Evolutionary conservation across 2,888 invertebrate species (phyloP).

Genomic region (Liposcelis brunnea): DNA sequence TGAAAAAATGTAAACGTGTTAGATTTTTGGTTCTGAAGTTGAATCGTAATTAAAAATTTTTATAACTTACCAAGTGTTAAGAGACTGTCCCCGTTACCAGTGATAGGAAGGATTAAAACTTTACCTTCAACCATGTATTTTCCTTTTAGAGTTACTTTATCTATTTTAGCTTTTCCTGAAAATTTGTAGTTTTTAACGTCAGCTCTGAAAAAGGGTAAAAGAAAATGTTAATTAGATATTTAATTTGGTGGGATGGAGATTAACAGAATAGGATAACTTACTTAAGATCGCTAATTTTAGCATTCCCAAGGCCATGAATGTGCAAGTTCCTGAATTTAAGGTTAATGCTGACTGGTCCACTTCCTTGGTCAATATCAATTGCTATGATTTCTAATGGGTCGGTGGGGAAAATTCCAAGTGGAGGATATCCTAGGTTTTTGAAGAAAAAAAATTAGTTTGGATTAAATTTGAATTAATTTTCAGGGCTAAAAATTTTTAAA

Average conservation of each 20-base stretch:
- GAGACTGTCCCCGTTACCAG: conserved; percentile 12
- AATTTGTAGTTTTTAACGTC: conserved; percentile 3
- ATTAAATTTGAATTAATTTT: too few species aligned
- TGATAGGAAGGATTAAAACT: conserved; percentile 14
- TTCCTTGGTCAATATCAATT: conserved; percentile 11
- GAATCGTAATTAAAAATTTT: too few species aligned
- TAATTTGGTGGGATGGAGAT: not conserved
- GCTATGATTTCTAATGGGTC: conserved; percentile 10
- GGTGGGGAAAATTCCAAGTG: conserved; percentile 5
- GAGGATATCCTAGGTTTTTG: too few species aligned
- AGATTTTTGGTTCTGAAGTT: too few species aligned
- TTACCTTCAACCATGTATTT: conserved; percentile 13
- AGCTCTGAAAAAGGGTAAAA: conserved; percentile 9
- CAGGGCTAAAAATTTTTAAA: too few species aligned
- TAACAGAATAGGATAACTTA: not conserved
- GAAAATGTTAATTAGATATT: conserved; percentile 1
- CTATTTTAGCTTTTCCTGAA: not conserved
- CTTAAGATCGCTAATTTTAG: conserved; percentile 7
- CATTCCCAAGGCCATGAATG: not conserved
- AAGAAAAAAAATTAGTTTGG: too few species aligned
- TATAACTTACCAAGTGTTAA: conserved; percentile 13
- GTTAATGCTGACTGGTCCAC: conserved; percentile 12
- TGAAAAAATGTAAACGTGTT: conserved; percentile 1
- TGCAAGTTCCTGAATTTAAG: conserved; percentile 10
- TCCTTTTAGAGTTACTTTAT: conserved; percentile 1